These are phyloP conservation scores for Brenthis hecate DNA, from an alignment of 2,888 invertebrate species.

Conservation along the genomic window DNA sequence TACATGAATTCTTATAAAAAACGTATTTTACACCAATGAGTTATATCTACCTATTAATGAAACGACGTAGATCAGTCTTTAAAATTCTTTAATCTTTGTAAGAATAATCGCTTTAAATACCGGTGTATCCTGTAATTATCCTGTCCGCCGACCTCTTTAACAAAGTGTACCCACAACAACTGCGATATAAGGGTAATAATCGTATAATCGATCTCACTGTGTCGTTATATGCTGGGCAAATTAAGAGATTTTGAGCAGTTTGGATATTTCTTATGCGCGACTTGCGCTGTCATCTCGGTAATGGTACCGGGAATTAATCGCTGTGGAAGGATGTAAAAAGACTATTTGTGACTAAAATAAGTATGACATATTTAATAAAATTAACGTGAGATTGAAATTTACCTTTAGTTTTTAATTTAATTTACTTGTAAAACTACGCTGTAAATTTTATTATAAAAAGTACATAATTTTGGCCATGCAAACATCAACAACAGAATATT, in stretches of 20 bases:
- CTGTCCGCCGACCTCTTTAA: slow-evolving; percentile 71
- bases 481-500: too few species aligned
- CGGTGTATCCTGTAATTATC: slow-evolving; percentile 76
- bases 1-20: slow-evolving; percentile 10
- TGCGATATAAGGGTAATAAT: slow-evolving; percentile 67
- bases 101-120: slow-evolving; percentile 73
- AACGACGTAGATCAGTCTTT: slow-evolving; percentile 64
- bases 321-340: slow-evolving; percentile 40
- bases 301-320: slow-evolving; percentile 56
- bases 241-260: slow-evolving; percentile 60
- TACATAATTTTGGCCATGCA: too few species aligned
- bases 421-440: background rate
- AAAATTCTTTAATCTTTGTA: slow-evolving; percentile 76
- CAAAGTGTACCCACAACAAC: slow-evolving; percentile 64
- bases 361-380: slow-evolving; percentile 14
- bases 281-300: slow-evolving; percentile 64
- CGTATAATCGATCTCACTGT: slow-evolving; percentile 61
- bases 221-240: slow-evolving; percentile 60
- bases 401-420: background rate
- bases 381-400: slow-evolving; percentile 9
- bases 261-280: slow-evolving; percentile 49
- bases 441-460: background rate
- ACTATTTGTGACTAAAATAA: slow-evolving; percentile 25
- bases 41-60: slow-evolving; percentile 65
- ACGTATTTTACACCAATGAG: slow-evolving; percentile 18